phyloP scores from a whole-genome alignment of 1,140 invertebrate genomes.

The Planococcus citri region DNA sequence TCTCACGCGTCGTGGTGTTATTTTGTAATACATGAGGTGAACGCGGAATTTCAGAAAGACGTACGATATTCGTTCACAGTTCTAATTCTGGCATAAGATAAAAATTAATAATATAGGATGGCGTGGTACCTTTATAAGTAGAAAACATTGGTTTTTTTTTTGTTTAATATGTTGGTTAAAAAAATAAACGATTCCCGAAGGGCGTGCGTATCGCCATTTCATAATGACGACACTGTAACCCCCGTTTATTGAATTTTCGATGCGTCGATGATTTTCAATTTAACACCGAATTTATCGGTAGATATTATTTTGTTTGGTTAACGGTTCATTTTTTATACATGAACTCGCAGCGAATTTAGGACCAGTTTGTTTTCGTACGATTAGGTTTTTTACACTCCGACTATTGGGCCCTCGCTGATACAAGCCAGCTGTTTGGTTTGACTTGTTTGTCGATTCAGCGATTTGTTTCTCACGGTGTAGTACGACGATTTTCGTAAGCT shows the following conservation, averaged over 20 bases:
- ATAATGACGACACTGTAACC: conserved; percentile 6
- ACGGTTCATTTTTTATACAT: neutral
- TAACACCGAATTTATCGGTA: neutral
- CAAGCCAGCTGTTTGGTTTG: conserved; percentile 23
- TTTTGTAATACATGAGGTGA: no score
- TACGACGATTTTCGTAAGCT: conserved; percentile 71
- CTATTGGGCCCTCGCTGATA: conserved; percentile 3
- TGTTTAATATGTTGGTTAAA: neutral
- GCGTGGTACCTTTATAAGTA: neutral
- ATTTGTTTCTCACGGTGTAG: conserved; percentile 47
- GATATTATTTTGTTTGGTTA: neutral
- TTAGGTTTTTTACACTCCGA: neutral
- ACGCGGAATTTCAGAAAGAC: no score
- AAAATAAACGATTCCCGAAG: neutral
- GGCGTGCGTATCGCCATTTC: neutral
- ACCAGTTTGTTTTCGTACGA: neutral
- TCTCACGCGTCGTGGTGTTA: no score
- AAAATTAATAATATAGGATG: neutral
- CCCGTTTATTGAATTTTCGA: neutral
- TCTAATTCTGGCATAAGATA: neutral
- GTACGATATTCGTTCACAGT: conserved; percentile 1
- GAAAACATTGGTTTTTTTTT: no score
- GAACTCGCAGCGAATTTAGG: neutral
- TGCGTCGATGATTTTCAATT: neutral
- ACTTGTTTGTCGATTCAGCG: conserved; percentile 29